Percentiles rank a stretch among this genome's conserved stretches.
These are phyloP conservation scores for Muschampia plurimacula DNA, from an alignment of 2,888 invertebrate species.

Conservation along the genomic window DNA sequence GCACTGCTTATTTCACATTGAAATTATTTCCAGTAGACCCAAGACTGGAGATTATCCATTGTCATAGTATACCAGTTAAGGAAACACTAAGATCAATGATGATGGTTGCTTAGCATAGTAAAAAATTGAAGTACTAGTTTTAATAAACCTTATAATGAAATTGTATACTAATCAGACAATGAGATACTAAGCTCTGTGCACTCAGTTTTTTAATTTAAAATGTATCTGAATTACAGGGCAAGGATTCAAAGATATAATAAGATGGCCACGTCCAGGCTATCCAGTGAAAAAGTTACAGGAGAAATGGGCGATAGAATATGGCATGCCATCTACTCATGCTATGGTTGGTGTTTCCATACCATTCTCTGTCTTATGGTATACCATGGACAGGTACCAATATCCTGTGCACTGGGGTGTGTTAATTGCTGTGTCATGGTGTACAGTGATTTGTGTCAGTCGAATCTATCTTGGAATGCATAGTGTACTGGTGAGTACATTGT, in stretches of 20 bases:
- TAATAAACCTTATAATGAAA: no score
- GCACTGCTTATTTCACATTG: no score
- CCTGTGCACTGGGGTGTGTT: constrained; percentile 84
- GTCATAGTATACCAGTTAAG: no score
- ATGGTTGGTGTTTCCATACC: constrained; percentile 96
- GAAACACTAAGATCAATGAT: no score
- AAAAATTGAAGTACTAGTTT: no score
- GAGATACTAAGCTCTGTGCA: no score
- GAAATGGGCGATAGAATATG: constrained; percentile 96
- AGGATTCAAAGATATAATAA: constrained; percentile 94
- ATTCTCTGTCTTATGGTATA: constrained; percentile 92
- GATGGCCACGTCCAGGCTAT: constrained; percentile 94
- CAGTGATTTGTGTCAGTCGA: constrained; percentile 93
- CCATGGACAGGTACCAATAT: constrained; percentile 92
- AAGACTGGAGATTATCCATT: no score
- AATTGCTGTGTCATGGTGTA: constrained; percentile 89
- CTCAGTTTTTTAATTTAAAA: no score
- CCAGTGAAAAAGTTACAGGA: constrained; percentile 93
- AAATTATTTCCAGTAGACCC: no score
- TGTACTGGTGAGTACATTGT: constrained; percentile 88
- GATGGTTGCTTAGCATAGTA: no score
- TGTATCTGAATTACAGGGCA: constrained; percentile 86
- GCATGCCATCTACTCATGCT: constrained; percentile 98
- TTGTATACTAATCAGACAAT: no score
- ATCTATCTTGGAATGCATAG: constrained; percentile 98